Evolutionary conservation across 2,888 invertebrate species (phyloP), one percentile per base, ranked within the genome.

Genomic region (Stenodema calcarata): DNA sequence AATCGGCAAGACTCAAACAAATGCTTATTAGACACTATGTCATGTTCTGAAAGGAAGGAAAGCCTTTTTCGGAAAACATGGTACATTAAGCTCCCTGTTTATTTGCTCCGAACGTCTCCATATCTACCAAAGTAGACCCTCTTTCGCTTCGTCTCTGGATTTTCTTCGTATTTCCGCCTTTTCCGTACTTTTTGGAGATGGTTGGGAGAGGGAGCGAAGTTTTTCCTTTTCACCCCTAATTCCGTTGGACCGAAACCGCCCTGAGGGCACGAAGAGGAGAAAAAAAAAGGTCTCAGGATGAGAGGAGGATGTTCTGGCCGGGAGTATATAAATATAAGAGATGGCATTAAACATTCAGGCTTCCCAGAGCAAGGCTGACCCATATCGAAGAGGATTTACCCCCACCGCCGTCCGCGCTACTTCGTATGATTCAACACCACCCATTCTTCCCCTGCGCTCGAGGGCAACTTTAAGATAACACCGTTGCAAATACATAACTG

Each of bases 391-490:
- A 54, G 62, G 62, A 62, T 62, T 62, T 62, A 62, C 62, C 62
- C 62, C 62, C 23, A 23, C 62, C 27, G 35, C 62, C 62, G 11
- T 62, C 62, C 62, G 18, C 62, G 16, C 35, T 47, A 62, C 62
- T 62, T 18, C 62, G 62, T 62, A 62, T 62, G 62, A 62, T 62
- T 62, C 62, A 62, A 62, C 62, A 62, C 62, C 62, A 23, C 23
- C 62, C 62, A 62, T 62, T 62, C 62, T 62, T 62, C 62, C 62
- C 23, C 62, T 62, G 62, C 23, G 23, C 62, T 62, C 62, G 62
- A 62, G 62, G 62, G 62, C 62, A 62, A 62, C 62, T 62, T 62
- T 62, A 62, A 62, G 62, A 62, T 62, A 62, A 62, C 62, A 62
- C 62, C 62, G 62, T 62, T 62, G 62, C 62, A 62, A 62, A 62